phyloP scores from a whole-genome alignment of 1,140 invertebrate species.

The Megalopta genalis region DNA sequence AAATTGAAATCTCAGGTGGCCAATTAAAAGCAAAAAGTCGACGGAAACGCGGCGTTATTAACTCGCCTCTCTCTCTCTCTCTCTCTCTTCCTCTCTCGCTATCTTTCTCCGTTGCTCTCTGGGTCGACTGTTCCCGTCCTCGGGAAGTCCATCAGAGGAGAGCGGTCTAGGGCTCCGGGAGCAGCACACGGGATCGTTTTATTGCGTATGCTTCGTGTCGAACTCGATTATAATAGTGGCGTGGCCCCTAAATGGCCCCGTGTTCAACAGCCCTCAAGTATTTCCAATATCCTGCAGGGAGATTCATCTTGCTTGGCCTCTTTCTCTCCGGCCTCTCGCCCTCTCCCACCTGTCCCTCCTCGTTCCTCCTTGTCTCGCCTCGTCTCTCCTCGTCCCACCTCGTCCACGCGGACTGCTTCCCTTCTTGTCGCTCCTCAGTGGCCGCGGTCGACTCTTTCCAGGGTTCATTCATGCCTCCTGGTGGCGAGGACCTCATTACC shows the following conservation, averaged over 20 bases:
- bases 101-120: too few relatives aligned
- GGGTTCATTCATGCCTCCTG: slow-evolving; percentile 77
- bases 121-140: slow-evolving; percentile 27
- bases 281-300: slow-evolving; percentile 79
- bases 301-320: slow-evolving; percentile 62
- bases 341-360: slow-evolving; percentile 26
- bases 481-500: slow-evolving; percentile 78
- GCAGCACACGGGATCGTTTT: slow-evolving; percentile 51
- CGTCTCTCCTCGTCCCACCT: slow-evolving; percentile 15
- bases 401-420: neutral
- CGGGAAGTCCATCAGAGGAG: slow-evolving; percentile 61
- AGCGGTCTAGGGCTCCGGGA: slow-evolving; percentile 47
- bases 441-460: slow-evolving; percentile 57
- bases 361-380: slow-evolving; percentile 17
- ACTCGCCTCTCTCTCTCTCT: neutral
- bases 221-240: slow-evolving; percentile 76
- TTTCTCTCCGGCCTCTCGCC: slow-evolving; percentile 29
- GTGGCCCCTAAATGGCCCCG: slow-evolving; percentile 72
- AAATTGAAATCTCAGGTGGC: slow-evolving; percentile 47
- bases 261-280: slow-evolving; percentile 78
- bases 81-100: too few relatives aligned
- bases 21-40: slow-evolving; percentile 27
- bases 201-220: slow-evolving; percentile 68
- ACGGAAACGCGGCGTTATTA: slow-evolving; percentile 32
- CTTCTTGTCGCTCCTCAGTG: slow-evolving; percentile 32